Evolutionary conservation across 2,113 vertebrate genomes (phyloP).

Genomic region (Diphyllodes magnificus): DNA sequence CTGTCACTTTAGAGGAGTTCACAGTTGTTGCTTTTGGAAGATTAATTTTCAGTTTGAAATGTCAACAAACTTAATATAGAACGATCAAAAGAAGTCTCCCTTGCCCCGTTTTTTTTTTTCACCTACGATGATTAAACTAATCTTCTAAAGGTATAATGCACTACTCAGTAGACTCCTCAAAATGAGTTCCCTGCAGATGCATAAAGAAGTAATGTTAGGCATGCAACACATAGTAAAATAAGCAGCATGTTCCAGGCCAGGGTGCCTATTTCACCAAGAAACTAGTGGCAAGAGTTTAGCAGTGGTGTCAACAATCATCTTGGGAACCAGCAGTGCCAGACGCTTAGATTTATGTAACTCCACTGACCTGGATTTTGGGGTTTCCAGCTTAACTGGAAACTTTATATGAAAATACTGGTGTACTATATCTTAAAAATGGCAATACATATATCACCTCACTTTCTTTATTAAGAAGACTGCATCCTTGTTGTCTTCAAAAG

Average conservation of each 20-base stretch:
- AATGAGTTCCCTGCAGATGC: not conserved
- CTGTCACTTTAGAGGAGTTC: not conserved
- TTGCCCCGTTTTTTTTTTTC: fast-evolving
- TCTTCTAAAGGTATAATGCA: not conserved
- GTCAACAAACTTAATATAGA: not conserved
- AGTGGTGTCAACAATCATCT: not conserved
- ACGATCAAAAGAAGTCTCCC: not conserved
- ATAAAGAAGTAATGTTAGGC: not conserved
- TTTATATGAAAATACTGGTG: not conserved
- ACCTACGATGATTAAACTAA: not conserved
- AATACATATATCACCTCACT: not conserved
- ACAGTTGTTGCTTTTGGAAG: not conserved
- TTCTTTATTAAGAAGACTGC: not conserved
- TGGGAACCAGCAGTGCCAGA: not conserved
- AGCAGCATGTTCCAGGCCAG: not conserved
- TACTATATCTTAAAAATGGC: not conserved
- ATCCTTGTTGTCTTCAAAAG: not conserved
- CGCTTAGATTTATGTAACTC: not conserved
- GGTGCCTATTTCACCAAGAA: not conserved
- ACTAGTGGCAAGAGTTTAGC: not conserved
- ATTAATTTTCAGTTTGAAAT: not conserved
- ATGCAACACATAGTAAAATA: not conserved
- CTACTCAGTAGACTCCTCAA: not conserved
- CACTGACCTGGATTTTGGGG: not conserved
- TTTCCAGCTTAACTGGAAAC: not conserved